A percentile compares a stretch with the other conserved stretches of the same genome.
phyloP scores from a whole-genome alignment of 2,888 invertebrate genomes.

The Eueremaeus valkanovi region DNA sequence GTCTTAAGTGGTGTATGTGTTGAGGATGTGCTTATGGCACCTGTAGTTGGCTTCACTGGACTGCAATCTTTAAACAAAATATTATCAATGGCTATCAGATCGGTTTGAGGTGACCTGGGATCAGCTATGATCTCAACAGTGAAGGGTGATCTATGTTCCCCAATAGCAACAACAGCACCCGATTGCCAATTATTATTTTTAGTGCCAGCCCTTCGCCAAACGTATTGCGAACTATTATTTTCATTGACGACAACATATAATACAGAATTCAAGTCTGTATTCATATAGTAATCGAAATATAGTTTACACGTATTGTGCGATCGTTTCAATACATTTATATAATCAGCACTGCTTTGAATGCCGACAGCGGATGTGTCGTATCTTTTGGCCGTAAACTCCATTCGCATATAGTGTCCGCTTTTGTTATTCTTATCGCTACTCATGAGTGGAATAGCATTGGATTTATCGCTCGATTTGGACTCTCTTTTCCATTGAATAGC shows the following conservation, averaged over 20 bases:
- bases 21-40: neutral
- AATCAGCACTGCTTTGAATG: neutral
- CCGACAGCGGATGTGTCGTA: neutral
- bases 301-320: conserved; percentile 12
- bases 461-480: no score
- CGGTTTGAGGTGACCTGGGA: no score
- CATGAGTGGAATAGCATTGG: no score
- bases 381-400: neutral
- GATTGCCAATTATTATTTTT: neutral
- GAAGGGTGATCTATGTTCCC: neutral
- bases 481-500: no score
- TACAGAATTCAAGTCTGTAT: neutral
- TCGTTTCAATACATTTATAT: neutral
- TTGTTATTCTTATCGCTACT: neutral
- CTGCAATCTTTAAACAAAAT: neutral
- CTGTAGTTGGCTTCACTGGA: neutral
- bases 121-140: neutral
- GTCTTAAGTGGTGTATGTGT: no score
- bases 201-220: neutral
- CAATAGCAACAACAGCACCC: neutral
- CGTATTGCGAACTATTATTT: neutral
- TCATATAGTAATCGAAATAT: conserved; percentile 21
- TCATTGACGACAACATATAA: neutral
- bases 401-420: conserved; percentile 10
- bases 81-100: neutral